phyloP scores from a whole-genome alignment of 2,888 invertebrate genomes.

The Hipparchia sbordonii region DNA sequence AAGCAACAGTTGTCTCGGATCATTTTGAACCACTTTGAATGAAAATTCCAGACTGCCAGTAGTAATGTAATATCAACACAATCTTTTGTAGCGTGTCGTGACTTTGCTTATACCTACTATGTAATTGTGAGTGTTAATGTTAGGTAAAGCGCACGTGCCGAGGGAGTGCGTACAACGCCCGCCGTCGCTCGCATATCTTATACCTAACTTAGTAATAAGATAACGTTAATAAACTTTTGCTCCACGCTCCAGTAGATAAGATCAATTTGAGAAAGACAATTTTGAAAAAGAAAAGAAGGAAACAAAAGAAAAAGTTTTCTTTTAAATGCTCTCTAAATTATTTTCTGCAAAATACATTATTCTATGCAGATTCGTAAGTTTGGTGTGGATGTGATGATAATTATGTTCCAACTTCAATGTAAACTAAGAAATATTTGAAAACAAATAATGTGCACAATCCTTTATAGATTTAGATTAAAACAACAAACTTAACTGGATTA shows the following conservation, averaged over 20 bases:
- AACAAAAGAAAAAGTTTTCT: too few relatives aligned
- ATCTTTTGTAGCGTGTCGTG: slow-evolving; percentile 51
- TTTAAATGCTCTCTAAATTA: too few relatives aligned
- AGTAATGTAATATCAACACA: slow-evolving; percentile 43
- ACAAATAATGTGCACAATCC: not conserved
- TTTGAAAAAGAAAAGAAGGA: too few relatives aligned
- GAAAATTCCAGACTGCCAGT: slow-evolving; percentile 46
- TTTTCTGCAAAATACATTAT: too few relatives aligned
- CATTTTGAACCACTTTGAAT: slow-evolving; percentile 44
- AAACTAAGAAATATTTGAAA: not conserved
- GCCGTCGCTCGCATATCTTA: slow-evolving; percentile 38
- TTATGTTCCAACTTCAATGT: too few relatives aligned
- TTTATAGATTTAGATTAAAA: slow-evolving; percentile 14
- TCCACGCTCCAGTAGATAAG: too few relatives aligned
- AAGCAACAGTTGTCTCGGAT: slow-evolving; percentile 36
- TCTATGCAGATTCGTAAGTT: too few relatives aligned
- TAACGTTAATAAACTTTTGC: not conserved
- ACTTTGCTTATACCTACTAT: slow-evolving; percentile 48
- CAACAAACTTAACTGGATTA: slow-evolving; percentile 13
- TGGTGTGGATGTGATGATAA: too few relatives aligned
- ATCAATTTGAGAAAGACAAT: not conserved
- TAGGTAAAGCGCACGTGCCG: slow-evolving; percentile 50
- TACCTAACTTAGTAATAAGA: slow-evolving; percentile 19
- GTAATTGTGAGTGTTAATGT: slow-evolving; percentile 51
- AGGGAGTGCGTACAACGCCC: slow-evolving; percentile 31